These are phyloP conservation scores for Alexandromys fortis DNA, from an alignment of 2,113 vertebrate species.

Conservation along the genomic window DNA sequence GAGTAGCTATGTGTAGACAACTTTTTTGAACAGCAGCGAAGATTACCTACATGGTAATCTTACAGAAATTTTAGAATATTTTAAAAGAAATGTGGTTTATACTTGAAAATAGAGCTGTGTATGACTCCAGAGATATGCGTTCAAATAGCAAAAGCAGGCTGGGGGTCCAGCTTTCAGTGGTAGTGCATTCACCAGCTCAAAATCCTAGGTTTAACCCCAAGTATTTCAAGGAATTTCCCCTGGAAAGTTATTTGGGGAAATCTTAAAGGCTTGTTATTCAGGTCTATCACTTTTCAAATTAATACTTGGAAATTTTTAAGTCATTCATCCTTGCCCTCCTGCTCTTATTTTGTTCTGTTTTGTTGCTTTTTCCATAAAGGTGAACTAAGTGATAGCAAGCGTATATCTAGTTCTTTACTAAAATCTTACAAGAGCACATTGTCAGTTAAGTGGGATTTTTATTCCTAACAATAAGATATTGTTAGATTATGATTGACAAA, in stretches of 20 bases:
- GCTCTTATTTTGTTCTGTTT: not conserved
- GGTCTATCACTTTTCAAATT: not conserved
- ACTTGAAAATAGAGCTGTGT: conserved; percentile 21
- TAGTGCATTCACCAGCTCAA: not conserved
- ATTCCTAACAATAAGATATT: conserved; percentile 5
- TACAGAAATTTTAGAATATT: not conserved
- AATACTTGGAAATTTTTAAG: conserved; percentile 30
- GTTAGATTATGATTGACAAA: conserved; percentile 9
- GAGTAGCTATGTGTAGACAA: conserved; percentile 18
- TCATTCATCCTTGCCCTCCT: not conserved
- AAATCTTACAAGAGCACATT: conserved; percentile 21
- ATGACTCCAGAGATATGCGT: not conserved
- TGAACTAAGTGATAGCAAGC: not conserved
- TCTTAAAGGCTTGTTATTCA: not conserved
- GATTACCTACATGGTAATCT: not conserved
- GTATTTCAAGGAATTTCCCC: not conserved
- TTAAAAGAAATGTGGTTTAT: conserved; percentile 26
- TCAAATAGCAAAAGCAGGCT: not conserved
- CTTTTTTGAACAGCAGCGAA: not conserved
- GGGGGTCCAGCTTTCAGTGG: not conserved
- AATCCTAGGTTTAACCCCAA: not conserved
- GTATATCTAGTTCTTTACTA: conserved; percentile 36
- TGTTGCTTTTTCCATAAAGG: conserved; percentile 14
- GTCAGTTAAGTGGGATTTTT: conserved; percentile 47
- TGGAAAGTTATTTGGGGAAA: not conserved